phyloP scores from a whole-genome alignment of 64 coral and sea anemone genomes.

The Montipora foliosa region DNA sequence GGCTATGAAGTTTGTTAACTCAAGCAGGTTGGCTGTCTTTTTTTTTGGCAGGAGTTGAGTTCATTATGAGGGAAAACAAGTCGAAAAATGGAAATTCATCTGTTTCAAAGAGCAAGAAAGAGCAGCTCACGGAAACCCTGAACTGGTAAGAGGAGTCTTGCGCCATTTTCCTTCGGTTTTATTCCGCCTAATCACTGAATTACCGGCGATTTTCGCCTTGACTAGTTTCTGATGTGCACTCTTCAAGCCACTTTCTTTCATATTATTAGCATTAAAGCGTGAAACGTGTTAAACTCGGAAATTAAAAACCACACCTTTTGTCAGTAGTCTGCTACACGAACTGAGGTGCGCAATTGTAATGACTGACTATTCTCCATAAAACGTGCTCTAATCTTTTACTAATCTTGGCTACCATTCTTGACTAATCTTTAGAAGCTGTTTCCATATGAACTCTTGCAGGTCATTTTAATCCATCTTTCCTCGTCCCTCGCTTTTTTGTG shows the following conservation, averaged over 20 bases:
- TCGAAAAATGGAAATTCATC: slow-evolving; percentile 17
- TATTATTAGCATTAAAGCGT: background rate
- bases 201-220: background rate
- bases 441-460: no score
- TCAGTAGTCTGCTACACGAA: background rate
- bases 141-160: slow-evolving; percentile 60
- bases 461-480: no score
- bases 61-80: slow-evolving; percentile 51
- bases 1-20: background rate
- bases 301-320: background rate
- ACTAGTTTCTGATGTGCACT: background rate
- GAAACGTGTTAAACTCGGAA: background rate
- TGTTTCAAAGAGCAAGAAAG: slow-evolving; percentile 68
- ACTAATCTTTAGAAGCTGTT: no score
- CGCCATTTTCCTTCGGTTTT: background rate
- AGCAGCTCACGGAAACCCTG: slow-evolving; percentile 69
- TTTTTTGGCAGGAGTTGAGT: slow-evolving; percentile 27
- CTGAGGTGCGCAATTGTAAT: background rate
- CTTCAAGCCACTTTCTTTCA: background rate
- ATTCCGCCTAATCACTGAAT: no score
- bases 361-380: no score
- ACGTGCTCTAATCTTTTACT: no score
- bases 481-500: no score
- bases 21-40: slow-evolving; percentile 12
- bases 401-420: no score